Evolutionary conservation across 2,797 vertebrate species (phyloP), one percentile per base, ranked within the genome.

Genomic region (Lepilemur septentrionalis): DNA sequence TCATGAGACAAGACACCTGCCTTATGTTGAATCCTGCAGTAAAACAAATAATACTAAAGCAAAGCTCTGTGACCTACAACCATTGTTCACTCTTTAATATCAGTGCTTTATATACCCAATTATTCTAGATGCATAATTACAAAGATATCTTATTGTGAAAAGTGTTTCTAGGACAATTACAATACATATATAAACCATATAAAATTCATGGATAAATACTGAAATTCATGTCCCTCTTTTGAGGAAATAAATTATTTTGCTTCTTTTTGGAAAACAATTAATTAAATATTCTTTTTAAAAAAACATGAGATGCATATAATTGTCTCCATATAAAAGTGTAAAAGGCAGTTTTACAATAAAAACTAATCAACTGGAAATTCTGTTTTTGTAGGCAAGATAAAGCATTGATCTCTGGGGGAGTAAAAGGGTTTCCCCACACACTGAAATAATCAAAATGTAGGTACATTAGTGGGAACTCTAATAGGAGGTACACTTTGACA

Each of bases 321-420:
- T 81, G 10, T 43, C 32, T 89, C 65, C 76, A 55, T 48, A 93
- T 50, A 30, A 95, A 97, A 89, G 32, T 70, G 30, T 43, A 55
- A 61, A 94, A 95, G 55, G 22, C 3, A 93, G 67, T 7, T 80
- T 89, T 89, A 70, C 38, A 92, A 91, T 69, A 67, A 85, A 97
- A 96, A 84, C 7, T 52, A 95, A 93, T 69, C 59, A 81, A 75
- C 50, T 48, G 4, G 38, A 91, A 95, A 86, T 92, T 95, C 41
- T 76, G 43, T 80, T 86, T 84, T 91, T 90, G n/a, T 48, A 88
- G 9, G 23, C 48, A 93, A 93, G 43, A 88, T 73, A 72, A 89
- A 84, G 23, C 52, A 41, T 67, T 35, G 35, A 11, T 90, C 22
- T 65, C 30, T n/a, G 18, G 43, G 46, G 18, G 9, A 90, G 3